These are phyloP conservation scores for Leptatherina wallacei DNA, from an alignment of 2,797 vertebrate species.

Conservation along the genomic window DNA sequence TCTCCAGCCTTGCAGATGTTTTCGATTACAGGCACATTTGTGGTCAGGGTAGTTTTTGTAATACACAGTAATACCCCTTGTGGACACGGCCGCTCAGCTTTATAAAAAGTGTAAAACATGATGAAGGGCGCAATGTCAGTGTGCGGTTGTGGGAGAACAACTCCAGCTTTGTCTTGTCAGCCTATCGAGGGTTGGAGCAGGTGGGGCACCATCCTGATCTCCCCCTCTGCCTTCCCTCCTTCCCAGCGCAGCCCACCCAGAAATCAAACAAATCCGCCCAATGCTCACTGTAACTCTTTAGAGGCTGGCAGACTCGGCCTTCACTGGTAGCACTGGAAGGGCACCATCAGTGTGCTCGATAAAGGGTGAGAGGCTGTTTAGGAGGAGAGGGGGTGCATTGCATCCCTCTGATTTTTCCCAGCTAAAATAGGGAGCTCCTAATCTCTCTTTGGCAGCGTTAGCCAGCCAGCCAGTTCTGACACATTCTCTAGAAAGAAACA, in stretches of 20 bases:
- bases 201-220: slow-evolving; percentile 56
- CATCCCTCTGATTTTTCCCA: slow-evolving; percentile 81
- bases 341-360: slow-evolving; percentile 51
- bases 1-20: slow-evolving; percentile 65
- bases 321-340: slow-evolving; percentile 58
- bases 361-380: slow-evolving; percentile 44
- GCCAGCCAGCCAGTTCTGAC: slow-evolving; percentile 81
- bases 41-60: slow-evolving; percentile 46
- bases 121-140: slow-evolving; percentile 52
- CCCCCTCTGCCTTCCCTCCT: slow-evolving; percentile 10
- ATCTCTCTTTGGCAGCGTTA: slow-evolving; percentile 80
- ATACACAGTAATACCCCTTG: slow-evolving; percentile 49
- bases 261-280: slow-evolving; percentile 34
- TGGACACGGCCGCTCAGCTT: slow-evolving; percentile 57
- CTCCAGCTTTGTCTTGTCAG: slow-evolving; percentile 58
- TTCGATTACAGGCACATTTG: slow-evolving; percentile 62
- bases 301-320: slow-evolving; percentile 31
- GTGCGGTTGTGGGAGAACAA: slow-evolving; percentile 48
- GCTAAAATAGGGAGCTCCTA: slow-evolving; percentile 85
- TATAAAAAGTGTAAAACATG: slow-evolving; percentile 62
- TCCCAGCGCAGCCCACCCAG: slow-evolving; percentile 49
- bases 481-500: slow-evolving; percentile 83
- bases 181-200: slow-evolving; percentile 56
- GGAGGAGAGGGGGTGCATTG: slow-evolving; percentile 15
- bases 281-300: slow-evolving; percentile 47